A percentile compares a stretch with the other conserved stretches of the same genome.
These are phyloP conservation scores for Pimpla rufipes DNA, from an alignment of 2,888 invertebrate species.

Conservation along the genomic window DNA sequence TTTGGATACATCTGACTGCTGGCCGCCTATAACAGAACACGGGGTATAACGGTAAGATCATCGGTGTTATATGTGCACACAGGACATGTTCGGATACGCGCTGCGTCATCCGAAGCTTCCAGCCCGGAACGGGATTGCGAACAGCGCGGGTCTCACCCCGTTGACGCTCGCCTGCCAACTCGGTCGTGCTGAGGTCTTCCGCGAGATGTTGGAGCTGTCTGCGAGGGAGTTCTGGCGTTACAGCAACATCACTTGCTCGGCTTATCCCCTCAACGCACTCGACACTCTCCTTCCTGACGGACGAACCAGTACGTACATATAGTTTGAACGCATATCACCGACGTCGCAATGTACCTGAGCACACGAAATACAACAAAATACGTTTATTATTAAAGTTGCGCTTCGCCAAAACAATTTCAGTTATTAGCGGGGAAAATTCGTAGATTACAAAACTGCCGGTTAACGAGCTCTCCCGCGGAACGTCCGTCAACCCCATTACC, in stretches of 20 bases:
- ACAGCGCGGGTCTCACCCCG: constrained; percentile 96
- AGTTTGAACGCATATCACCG: too few relatives aligned
- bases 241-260: constrained; percentile 99
- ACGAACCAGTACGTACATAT: constrained; percentile 92
- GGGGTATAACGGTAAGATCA: constrained; percentile 8
- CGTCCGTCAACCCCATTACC: not conserved
- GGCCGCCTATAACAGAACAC: too few relatives aligned
- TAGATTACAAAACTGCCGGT: not conserved
- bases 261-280: constrained; percentile 97
- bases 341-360: not conserved
- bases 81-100: constrained; percentile 99
- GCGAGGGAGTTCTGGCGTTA: constrained; percentile 99
- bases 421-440: not conserved
- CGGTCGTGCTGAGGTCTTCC: constrained; percentile 98
- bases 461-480: not conserved
- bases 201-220: constrained; percentile 98
- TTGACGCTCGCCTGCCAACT: constrained; percentile 98
- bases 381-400: not conserved
- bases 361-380: not conserved
- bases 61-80: constrained; percentile 66
- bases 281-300: constrained; percentile 98
- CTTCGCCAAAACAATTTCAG: not conserved
- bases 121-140: constrained; percentile 96
- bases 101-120: constrained; percentile 97
- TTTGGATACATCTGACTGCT: constrained; percentile 14